Conservation (phyloP, 1,140 invertebrate species). For the Drosophila sturtevanti region DNA sequence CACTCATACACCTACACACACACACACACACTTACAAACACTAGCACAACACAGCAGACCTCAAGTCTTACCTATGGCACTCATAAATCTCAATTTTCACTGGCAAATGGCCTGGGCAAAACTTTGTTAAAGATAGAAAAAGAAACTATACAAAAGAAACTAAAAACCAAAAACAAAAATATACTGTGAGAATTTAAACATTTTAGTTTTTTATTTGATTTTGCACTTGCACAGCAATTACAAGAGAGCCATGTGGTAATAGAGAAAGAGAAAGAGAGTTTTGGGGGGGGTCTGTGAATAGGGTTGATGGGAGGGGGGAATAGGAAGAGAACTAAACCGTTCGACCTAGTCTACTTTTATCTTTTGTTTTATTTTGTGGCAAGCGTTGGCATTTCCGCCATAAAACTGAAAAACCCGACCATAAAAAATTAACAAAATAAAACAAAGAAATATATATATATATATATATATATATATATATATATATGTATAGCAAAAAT, state of each 20-base stretch:
- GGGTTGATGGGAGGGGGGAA: not conserved
- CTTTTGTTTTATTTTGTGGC: slow-evolving; percentile 78
- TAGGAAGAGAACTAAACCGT: slow-evolving; percentile 44
- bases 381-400: slow-evolving; percentile 75
- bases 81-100: slow-evolving; percentile 59
- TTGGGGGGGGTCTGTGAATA: too few relatives aligned
- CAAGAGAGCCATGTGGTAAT: slow-evolving; percentile 24
- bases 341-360: slow-evolving; percentile 78
- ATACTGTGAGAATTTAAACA: slow-evolving; percentile 44
- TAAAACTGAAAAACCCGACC: slow-evolving; percentile 64
- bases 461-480: too few relatives aligned
- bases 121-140: slow-evolving; percentile 31
- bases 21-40: not conserved
- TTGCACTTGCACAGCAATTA: slow-evolving; percentile 64
- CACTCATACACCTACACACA: not conserved
- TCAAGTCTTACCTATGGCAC: slow-evolving; percentile 23
- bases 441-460: slow-evolving; percentile 34
- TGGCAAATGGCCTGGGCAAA: slow-evolving; percentile 58
- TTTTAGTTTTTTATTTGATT: slow-evolving; percentile 48
- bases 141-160: too few relatives aligned
- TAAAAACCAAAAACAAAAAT: not conserved
- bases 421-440: slow-evolving; percentile 77
- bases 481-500: slow-evolving; percentile 4
- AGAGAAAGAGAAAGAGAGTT: not conserved
- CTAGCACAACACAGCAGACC: not conserved